Base-by-base conservation (phyloP, 2,113 vertebrate species). In the Rostratula benghalensis region DNA sequence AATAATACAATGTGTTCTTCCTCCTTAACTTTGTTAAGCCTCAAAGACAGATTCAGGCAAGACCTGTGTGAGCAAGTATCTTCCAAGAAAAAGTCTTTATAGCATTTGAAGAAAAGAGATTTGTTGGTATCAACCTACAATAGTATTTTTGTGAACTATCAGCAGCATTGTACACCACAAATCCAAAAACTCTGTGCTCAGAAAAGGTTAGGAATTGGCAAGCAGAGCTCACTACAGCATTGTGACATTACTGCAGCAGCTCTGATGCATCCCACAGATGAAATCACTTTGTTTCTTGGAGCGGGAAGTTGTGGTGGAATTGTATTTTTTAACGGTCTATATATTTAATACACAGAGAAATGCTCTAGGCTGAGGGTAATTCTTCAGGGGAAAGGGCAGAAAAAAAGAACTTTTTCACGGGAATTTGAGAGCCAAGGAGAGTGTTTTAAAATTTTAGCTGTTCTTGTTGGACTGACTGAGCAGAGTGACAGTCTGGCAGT, bases 401-500 rank as follows among this genome's bases (percentile, higher is more conserved):
- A 86, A 61, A 78, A 61, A 61, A 27, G 30, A 69, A 73, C 74
- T 86, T 95, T 68, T 82, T 53, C 51, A 75, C 67, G 19, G 81
- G 79, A 89, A 82, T 87, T 74, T 75, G 83, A 82, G 33, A 70
- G 41, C 43, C 39, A 54, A 71, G 77, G 70, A 85, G 67, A 10
- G 56, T 24, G 23, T 41, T 96, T 94, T 80, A 91, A 93, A 77
- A 89, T 88, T 83, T 78, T 76, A 96, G 56, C 60, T 82, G 77
- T 61, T 77, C 80, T 84, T 71, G 13, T 70, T 86, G 67, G 83
- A 70, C 46, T 35, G 64, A 25, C 73, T 73, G 48, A 69, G 31
- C 43, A 48, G 82, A 95, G 88, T 88, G 68, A 79, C 81, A 87
- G 71, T 57, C 69, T 91, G 95, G 90, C 90, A 92, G 43, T n/a